Base-by-base conservation (phyloP, 1,140 invertebrate species). In the Cheumatopsyche charites region DNA sequence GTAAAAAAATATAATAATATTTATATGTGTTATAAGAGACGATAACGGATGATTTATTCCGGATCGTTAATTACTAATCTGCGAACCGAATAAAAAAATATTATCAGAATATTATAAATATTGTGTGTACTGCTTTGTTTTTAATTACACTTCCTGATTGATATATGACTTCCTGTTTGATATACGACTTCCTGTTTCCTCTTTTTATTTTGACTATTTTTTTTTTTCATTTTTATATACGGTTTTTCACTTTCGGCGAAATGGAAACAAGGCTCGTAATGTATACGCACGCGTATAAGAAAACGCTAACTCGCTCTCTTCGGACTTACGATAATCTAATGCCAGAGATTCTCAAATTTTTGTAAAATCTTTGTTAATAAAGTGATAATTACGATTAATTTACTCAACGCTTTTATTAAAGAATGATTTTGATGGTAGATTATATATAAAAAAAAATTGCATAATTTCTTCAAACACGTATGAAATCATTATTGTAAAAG, bases 1-100 rank as follows among this genome's bases (percentile, higher is more conserved):
- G 3, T 4, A 4, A 36, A 36, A 36, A 36, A 36, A 36, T 36
- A 36, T 36, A 4, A n/a, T n/a, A n/a, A 36, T 36, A 36, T 36
- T 36, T 36, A 36, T 36, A 36, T 36, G 29, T 36, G 29, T 4
- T n/a, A n/a, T n/a, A n/a, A n/a, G n/a, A 3, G 29, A 36, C 29
- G 29, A 36, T 36, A 36, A 36, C 43, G 12, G 43, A n/a, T 58
- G 55, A 58, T 58, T 58, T 58, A 25, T 58, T 17, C 23, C 1
- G 11, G 55, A 58, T 26, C 55, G 55, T 58, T 58, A 58, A 58
- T 58, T 58, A 26, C 23, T 58, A 58, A 58, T 58, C 55, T 58
- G 19, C 23, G 55, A 9, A 26, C 21, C 12, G n/a, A n/a, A n/a
- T n/a, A n/a, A 58, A 58, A 58, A 58, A 58, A 36, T 4, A 58